Conservation (phyloP, 2,888 invertebrate genomes). For the Eulithis prunata region DNA sequence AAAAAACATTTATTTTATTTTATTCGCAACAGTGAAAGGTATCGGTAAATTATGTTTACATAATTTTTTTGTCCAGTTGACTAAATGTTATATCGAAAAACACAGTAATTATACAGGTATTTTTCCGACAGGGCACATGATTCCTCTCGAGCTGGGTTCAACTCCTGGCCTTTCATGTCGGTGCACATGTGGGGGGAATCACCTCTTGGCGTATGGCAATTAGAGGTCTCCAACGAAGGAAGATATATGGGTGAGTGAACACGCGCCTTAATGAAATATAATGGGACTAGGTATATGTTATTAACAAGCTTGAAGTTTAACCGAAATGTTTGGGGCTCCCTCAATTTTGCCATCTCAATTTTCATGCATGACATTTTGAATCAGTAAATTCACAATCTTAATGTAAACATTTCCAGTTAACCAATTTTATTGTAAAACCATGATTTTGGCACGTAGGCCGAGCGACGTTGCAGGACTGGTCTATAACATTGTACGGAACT, state of each 20-base stretch:
- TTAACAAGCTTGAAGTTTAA: conserved; percentile 32
- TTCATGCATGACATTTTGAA: conserved; percentile 5
- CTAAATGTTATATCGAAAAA: conserved; percentile 6
- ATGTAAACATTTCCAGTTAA: conserved; percentile 15
- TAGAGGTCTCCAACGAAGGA: conserved; percentile 98
- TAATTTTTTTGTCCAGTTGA: background rate
- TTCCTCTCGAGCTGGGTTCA: conserved; percentile 95
- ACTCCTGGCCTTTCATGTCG: conserved; percentile 99
- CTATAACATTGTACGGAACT: conserved; percentile 96
- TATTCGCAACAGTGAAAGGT: background rate
- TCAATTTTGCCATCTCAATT: background rate
- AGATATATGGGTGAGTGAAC: conserved; percentile 90
- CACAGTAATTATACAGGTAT: conserved; percentile 52
- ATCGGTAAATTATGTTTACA: background rate
- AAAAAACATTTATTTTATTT: too few relatives aligned
- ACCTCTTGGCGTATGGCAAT: conserved; percentile 96
- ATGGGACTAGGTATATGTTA: conserved; percentile 27
- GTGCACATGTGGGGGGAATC: conserved; percentile 99
- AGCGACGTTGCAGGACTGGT: conserved; percentile 96
- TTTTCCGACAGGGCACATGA: conserved; percentile 89
- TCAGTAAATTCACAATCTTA: conserved; percentile 3
- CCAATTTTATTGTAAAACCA: conserved; percentile 24
- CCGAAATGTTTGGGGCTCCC: conserved; percentile 22
- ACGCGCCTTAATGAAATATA: conserved; percentile 29
- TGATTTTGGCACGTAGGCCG: conserved; percentile 85